Conservation (phyloP, 2,797 vertebrate species). For the Anabas testudineus region DNA sequence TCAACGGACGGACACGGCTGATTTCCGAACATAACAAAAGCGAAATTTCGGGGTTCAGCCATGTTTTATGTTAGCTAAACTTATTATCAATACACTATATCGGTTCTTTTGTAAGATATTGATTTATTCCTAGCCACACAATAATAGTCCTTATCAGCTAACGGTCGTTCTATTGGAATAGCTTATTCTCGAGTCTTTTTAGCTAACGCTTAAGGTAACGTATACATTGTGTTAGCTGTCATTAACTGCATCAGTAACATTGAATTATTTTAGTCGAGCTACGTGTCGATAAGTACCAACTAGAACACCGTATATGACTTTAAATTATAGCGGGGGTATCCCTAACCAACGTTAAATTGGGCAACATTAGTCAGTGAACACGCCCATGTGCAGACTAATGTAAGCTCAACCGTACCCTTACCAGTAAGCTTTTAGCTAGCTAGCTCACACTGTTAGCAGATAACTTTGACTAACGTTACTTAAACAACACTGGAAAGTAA, state of each 20-base stretch:
- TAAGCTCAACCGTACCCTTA: not conserved
- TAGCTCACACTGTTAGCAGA: accelerated
- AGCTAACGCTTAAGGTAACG: not conserved
- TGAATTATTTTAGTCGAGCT: not conserved
- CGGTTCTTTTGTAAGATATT: accelerated
- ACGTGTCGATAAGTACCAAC: not conserved
- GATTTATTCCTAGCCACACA: not conserved
- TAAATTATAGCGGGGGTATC: not conserved
- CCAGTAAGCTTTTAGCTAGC: not conserved
- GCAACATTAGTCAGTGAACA: accelerated
- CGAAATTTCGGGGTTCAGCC: not conserved
- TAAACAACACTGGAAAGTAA: constrained; percentile 7
- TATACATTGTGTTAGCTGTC: not conserved
- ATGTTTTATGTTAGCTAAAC: accelerated
- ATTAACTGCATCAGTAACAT: not conserved
- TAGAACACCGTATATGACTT: too few species aligned
- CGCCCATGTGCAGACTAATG: not conserved
- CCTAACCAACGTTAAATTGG: accelerated
- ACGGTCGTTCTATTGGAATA: not conserved
- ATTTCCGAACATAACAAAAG: constrained; percentile 41
- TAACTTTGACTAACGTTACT: not conserved
- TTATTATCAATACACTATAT: accelerated
- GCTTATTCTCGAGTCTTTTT: constrained; percentile 26
- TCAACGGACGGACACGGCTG: constrained; percentile 22
- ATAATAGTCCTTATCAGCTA: not conserved